Conservation (phyloP, 2,888 invertebrate species). For the Limnephilus lunatus region DNA sequence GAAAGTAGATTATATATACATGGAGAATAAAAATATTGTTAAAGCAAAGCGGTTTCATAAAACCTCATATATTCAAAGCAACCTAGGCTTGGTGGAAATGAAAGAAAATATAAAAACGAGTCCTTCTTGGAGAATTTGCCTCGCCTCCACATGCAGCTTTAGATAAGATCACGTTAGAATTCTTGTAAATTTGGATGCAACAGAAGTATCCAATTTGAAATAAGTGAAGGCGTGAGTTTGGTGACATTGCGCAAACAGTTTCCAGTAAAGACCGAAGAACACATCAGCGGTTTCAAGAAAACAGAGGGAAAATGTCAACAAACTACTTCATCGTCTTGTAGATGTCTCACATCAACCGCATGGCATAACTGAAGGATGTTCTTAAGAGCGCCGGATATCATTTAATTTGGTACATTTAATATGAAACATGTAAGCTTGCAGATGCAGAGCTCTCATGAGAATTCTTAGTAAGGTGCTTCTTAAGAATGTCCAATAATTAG, state of each 20-base stretch:
- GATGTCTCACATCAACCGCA: neutral
- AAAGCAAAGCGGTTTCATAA: neutral
- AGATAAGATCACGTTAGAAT: neutral
- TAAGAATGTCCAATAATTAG: neutral
- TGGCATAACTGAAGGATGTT: neutral
- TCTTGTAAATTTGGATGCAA: neutral
- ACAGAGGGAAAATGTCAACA: neutral
- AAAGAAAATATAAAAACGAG: neutral
- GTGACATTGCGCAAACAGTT: neutral
- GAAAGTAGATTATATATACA: neutral
- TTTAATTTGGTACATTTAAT: neutral
- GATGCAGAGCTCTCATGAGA: too few relatives aligned
- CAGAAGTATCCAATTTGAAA: constrained; percentile 22
- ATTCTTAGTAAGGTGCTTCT: neutral
- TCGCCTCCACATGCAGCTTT: neutral
- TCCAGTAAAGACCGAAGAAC: neutral
- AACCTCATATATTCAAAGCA: neutral
- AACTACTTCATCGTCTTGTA: neutral
- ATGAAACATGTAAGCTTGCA: neutral
- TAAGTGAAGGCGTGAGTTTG: constrained; percentile 4
- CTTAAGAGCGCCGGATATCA: neutral
- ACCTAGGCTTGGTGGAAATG: neutral
- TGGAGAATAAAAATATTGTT: neutral
- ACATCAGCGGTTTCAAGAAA: neutral
- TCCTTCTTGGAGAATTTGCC: neutral